Percentiles rank a stretch among this genome's conserved stretches.
Conservation (phyloP, 1,140 invertebrate genomes). For the Pachypeltis micranthus region DNA sequence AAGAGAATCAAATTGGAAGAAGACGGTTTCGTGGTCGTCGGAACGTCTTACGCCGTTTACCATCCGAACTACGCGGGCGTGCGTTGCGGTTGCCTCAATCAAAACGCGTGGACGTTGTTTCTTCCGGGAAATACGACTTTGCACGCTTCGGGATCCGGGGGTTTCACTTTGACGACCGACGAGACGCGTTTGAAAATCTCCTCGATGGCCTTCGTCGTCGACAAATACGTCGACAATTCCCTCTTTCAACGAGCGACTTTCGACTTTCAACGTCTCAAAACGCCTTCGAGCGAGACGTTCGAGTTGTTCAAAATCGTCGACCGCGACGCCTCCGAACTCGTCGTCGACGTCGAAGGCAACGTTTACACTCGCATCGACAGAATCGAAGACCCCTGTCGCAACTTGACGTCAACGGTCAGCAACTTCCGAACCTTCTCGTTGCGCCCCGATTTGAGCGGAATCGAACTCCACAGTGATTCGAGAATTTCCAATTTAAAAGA, state of each 20-base stretch:
- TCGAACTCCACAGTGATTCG: no score
- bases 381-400: not conserved
- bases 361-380: not conserved
- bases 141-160: not conserved
- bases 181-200: not conserved
- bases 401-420: not conserved
- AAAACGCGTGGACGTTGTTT: not conserved
- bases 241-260: not conserved
- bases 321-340: not conserved
- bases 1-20: not conserved
- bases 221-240: not conserved
- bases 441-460: not conserved
- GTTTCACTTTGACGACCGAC: not conserved
- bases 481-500: no score
- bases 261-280: not conserved
- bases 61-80: not conserved
- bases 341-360: not conserved
- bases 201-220: not conserved
- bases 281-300: not conserved
- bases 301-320: not conserved
- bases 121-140: not conserved
- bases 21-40: conserved; percentile 10
- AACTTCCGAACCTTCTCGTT: not conserved
- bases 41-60: not conserved
- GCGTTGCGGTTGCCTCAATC: not conserved